Evolutionary conservation across 2,797 vertebrate genomes (phyloP).

Genomic region (Petrocephalus schoutedeni): DNA sequence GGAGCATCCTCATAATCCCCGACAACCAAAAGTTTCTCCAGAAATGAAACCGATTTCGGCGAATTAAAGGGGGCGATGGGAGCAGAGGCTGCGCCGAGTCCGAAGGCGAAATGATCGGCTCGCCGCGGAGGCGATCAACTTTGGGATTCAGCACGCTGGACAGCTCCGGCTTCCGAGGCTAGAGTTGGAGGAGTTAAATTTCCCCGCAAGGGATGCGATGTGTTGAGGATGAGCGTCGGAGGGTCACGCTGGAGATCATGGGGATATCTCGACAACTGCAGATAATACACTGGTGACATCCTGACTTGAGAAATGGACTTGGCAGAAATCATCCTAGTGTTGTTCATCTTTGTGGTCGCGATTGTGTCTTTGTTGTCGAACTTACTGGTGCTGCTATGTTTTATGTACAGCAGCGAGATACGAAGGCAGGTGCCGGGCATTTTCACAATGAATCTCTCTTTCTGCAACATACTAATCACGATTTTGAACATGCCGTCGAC

Average conservation of each 20-base stretch:
- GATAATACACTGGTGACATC: constrained; percentile 39
- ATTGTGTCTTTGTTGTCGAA: constrained; percentile 70
- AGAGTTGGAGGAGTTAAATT: constrained; percentile 44
- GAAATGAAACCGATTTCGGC: not conserved
- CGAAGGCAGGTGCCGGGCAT: constrained; percentile 75
- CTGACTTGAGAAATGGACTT: constrained; percentile 74
- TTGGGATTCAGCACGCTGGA: constrained; percentile 64
- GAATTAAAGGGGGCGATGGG: not conserved
- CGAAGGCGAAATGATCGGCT: constrained; percentile 26
- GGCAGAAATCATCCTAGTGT: constrained; percentile 67
- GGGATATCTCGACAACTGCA: constrained; percentile 33
- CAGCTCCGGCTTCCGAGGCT: constrained; percentile 48
- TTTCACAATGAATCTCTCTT: constrained; percentile 75
- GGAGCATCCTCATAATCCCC: not conserved
- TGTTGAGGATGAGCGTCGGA: constrained; percentile 27
- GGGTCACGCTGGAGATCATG: constrained; percentile 44
- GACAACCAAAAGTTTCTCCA: not conserved
- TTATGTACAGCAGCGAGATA: constrained; percentile 75
- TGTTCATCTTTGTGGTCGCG: constrained; percentile 70
- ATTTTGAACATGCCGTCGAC: constrained; percentile 76
- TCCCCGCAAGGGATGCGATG: constrained; percentile 2
- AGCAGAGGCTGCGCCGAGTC: constrained; percentile 20
- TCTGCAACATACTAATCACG: constrained; percentile 77
- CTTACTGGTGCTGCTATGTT: constrained; percentile 75
- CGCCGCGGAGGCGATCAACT: constrained; percentile 16